These are phyloP conservation scores for Selene dorsalis DNA, from an alignment of 2,797 vertebrate genomes.

Conservation along the genomic window DNA sequence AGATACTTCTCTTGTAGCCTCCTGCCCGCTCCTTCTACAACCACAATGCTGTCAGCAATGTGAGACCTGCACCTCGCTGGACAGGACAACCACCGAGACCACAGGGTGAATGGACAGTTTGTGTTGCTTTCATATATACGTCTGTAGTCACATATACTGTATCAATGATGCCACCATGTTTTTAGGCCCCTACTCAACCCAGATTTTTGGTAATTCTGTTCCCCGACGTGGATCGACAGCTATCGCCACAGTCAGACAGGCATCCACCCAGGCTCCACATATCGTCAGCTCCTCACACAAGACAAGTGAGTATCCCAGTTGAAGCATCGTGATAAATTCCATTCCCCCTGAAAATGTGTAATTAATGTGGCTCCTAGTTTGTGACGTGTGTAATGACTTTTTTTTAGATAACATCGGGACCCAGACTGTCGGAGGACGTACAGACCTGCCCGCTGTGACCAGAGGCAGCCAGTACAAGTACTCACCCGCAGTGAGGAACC, in stretches of 20 bases:
- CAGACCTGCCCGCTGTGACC: slow-evolving; percentile 72
- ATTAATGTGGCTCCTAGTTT: background rate
- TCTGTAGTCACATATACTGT: background rate
- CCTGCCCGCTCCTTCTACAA: slow-evolving; percentile 80
- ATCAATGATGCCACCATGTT: slow-evolving; percentile 8
- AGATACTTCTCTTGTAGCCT: slow-evolving; percentile 58
- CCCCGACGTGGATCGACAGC: slow-evolving; percentile 83
- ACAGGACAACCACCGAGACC: slow-evolving; percentile 84
- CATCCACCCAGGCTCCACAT: slow-evolving; percentile 90
- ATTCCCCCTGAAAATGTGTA: background rate
- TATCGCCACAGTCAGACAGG: slow-evolving; percentile 90
- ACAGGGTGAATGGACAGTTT: slow-evolving; percentile 83
- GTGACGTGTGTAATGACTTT: background rate
- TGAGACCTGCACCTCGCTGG: slow-evolving; percentile 90
- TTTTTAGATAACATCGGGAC: slow-evolving; percentile 94
- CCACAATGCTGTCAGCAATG: slow-evolving; percentile 84
- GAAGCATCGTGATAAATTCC: background rate
- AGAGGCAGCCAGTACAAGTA: slow-evolving; percentile 89
- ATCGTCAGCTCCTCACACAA: slow-evolving; percentile 84
- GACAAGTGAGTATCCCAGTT: slow-evolving; percentile 85
- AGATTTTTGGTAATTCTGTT: slow-evolving; percentile 75
- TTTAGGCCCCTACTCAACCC: slow-evolving; percentile 79
- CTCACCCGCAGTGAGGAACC: slow-evolving; percentile 84
- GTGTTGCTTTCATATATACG: background rate
- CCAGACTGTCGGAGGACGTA: slow-evolving; percentile 88